Evolutionary conservation across 92 coral and sea anemone genomes (phyloP).

Genomic region (Palythoa grandis): DNA sequence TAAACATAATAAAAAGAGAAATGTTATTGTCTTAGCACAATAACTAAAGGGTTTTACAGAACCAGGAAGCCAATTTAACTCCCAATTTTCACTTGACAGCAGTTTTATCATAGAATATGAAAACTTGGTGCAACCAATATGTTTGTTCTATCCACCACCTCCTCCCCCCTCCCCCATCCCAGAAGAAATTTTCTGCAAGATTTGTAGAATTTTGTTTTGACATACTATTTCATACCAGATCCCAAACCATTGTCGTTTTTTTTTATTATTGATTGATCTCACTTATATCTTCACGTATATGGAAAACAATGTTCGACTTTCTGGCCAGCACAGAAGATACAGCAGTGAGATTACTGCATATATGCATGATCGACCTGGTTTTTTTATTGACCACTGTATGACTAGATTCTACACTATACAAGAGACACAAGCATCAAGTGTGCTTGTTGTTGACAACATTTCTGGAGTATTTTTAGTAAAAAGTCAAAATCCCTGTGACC

Average conservation of each 20-base stretch:
- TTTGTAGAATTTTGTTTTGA: not conserved
- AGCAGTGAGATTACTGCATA: not conserved
- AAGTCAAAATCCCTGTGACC: slow-evolving; percentile 9
- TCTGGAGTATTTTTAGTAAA: not conserved
- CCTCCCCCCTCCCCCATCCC: not conserved
- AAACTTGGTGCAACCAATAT: not conserved
- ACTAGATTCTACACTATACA: not conserved
- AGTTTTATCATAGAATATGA: not conserved
- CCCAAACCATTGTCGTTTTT: not conserved
- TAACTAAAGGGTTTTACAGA: no score
- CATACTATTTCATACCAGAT: not conserved
- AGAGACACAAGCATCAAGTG: not conserved
- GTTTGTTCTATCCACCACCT: not conserved
- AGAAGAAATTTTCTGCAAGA: not conserved
- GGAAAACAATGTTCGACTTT: not conserved
- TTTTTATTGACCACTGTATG: not conserved
- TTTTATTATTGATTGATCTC: not conserved
- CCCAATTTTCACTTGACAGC: not conserved
- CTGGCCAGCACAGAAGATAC: not conserved
- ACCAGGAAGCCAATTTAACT: not conserved
- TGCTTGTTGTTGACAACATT: not conserved
- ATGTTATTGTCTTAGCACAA: no score
- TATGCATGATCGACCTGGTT: not conserved
- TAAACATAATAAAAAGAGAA: not conserved
- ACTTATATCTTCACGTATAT: not conserved